Base-by-base conservation (phyloP, 2,113 vertebrate species). In the Megaceryle torquata region DNA sequence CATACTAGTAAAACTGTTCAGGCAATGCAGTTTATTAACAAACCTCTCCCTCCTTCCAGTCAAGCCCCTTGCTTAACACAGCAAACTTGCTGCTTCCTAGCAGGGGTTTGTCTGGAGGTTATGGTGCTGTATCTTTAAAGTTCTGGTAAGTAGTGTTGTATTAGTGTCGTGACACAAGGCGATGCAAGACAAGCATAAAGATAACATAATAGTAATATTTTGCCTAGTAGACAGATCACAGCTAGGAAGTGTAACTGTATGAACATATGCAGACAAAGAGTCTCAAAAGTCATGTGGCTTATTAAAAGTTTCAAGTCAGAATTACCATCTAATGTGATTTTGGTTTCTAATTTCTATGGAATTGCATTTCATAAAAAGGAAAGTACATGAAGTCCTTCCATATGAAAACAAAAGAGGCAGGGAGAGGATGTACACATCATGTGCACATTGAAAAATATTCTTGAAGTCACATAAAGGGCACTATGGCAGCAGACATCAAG, bases 1-100 rank as follows among this genome's bases (percentile, higher is more conserved):
- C 96, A 93, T 79, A 94, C 91, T 53, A 94, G 68, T 95, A 96
- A 97, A 97, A 98, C 56, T 93, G 88, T 93, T 97, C 96, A 97
- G 92, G 97, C 95, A 96, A 95, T 92, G 87, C n/a, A 91, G 83
- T 94, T 97, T 86, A 88, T 97, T 96, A 97, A 89, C 59, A 97
- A 97, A 95, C 89, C 80, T 71, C 87, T 93, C 82, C 71, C 84
- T 96, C 64, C 85, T 96, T 91, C 96, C 61, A 96, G 88, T 70
- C 85, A 41, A 89, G 37, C 60, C 86, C 88, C 74, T 95, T 93
- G 86, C 90, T 95, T 79, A 24, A 82, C 64, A 82, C 68, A 89
- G 63, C 39, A 70, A 71, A 88, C 93, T 84, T 72, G 72, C 87
- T 94, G 88, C 83, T 97, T 94, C 54, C 3, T 82, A 50, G 44